Evolutionary conservation across 30 jellyfish, hydroid and myxozoan species (phyloP), one percentile per base, ranked within the genome.

Genomic region (Nemopilema nomurai): DNA sequence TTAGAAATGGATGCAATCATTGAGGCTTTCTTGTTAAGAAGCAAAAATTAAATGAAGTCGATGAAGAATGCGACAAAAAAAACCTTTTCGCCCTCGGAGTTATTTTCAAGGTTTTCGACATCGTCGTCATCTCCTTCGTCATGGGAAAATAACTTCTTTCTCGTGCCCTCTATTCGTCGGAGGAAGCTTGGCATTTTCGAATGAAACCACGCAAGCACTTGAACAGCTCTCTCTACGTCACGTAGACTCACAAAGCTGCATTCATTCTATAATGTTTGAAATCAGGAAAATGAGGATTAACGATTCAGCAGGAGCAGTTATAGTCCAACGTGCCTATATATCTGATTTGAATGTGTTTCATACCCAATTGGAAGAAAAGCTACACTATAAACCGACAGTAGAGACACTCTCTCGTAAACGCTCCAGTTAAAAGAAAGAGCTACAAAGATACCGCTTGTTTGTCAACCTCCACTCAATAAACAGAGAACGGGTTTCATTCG

Each of bases 191-290:
- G 86, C 97, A 84, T 84, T 64, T 79, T 90, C 24, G 79, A 17
- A 79, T 77, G 73, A 80, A 90, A 90, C 97, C 97, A 90, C 18
- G 90, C 69, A 18, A 89, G 80, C 4, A 90, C 97, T 79, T 83
- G 91, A 0, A 90, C 91, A 3, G 95, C 95, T 76, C 97, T 83
- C 49, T 90, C 97, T 0, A 90, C 97, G 65, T 90, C 97, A 27
- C 97, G 84, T 74, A 90, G 70, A 70, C 97, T 90, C 16, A 90
- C 97, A 71, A 90, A 90, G 65, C 96, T 84, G 85, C 97, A 90
- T 41, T 90, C 97, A 78, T 90, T 90, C 95, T 90, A 49, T 17
- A 70, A 70, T 16, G 9, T 8, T 24, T 1, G 23, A 18, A 70
- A 6, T 41, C 57, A 41, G 13, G 57, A 41, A 41, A 41, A 13